These are phyloP conservation scores for Nasonia oneida DNA, from an alignment of 2,888 invertebrate species.

Conservation along the genomic window DNA sequence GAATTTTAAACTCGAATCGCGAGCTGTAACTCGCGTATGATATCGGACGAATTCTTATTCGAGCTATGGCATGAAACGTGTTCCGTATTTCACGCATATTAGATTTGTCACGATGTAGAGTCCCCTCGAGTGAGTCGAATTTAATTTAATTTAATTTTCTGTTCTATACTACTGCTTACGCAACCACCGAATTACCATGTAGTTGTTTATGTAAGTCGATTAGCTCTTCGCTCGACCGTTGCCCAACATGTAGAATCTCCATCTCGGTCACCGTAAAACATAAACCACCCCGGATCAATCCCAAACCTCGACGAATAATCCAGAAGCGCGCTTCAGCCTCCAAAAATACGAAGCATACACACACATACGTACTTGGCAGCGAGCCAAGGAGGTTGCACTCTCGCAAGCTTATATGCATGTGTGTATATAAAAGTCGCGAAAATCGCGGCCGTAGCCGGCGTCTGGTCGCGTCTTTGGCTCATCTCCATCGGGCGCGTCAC, in stretches of 20 bases:
- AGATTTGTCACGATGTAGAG: constrained; percentile 29
- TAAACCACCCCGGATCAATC: too few species aligned
- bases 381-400: neutral
- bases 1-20: constrained; percentile 30
- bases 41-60: constrained; percentile 17
- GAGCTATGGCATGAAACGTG: constrained; percentile 6
- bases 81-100: constrained; percentile 52
- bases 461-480: neutral
- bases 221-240: too few species aligned
- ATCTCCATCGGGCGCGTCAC: neutral
- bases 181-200: neutral
- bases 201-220: too few species aligned
- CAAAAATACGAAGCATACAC: neutral
- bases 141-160: neutral
- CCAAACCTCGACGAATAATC: too few species aligned
- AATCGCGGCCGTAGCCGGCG: neutral
- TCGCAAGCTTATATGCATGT: neutral
- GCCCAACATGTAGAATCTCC: too few species aligned
- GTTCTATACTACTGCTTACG: neutral
- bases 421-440: neutral
- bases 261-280: too few species aligned
- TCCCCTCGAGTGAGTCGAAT: neutral
- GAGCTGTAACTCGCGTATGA: neutral
- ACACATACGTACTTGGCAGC: neutral
- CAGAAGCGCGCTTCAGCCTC: too few species aligned